These are phyloP conservation scores for Aplysina aerophoba DNA, from an alignment of 37 sponge, comb jelly and placozoan genomes.

Conservation along the genomic window DNA sequence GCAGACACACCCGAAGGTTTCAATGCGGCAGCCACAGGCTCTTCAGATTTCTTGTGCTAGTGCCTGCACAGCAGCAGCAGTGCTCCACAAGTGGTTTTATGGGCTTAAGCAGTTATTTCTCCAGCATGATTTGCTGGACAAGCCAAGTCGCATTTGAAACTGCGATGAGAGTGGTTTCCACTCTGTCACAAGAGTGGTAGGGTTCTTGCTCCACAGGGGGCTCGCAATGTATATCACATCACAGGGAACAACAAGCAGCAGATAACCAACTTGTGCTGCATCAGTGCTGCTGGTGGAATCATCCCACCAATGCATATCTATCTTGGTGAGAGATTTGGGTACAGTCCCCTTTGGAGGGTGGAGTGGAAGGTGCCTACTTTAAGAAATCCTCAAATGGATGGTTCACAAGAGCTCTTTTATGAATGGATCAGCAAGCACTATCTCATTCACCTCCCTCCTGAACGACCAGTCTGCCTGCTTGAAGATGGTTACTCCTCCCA, in stretches of 20 bases:
- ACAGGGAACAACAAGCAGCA: conserved; percentile 29
- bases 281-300: conserved; percentile 28
- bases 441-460: conserved; percentile 7
- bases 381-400: conserved; percentile 42
- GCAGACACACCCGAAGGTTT: not conserved
- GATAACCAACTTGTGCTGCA: conserved; percentile 28
- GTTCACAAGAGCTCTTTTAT: conserved; percentile 36
- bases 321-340: conserved; percentile 35
- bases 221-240: conserved; percentile 16
- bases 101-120: conserved; percentile 9
- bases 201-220: not conserved
- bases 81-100: conserved; percentile 15
- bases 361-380: conserved; percentile 54
- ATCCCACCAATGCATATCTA: conserved; percentile 54
- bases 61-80: conserved; percentile 26
- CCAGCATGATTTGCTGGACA: not conserved
- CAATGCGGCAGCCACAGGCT: not conserved
- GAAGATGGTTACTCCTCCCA: not conserved
- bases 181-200: conserved; percentile 38
- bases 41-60: conserved; percentile 5
- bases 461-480: not conserved
- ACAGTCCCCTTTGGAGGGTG: conserved; percentile 39
- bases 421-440: conserved; percentile 45
- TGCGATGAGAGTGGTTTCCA: conserved; percentile 40
- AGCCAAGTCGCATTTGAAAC: conserved; percentile 38